These are phyloP conservation scores for Dermatemys mawii DNA, from an alignment of 2,113 vertebrate species.

Conservation along the genomic window DNA sequence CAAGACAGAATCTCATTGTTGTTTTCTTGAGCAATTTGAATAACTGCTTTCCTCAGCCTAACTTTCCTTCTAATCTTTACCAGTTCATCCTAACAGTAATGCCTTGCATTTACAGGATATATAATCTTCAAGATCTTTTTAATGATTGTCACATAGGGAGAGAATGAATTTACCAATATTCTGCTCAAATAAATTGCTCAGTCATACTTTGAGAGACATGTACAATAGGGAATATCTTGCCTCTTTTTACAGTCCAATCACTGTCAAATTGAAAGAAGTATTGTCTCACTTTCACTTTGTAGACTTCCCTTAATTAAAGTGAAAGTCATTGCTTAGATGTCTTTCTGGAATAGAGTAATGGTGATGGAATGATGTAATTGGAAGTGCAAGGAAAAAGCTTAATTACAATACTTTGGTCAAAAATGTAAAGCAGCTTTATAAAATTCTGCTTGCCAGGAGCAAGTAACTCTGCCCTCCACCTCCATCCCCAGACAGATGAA, in stretches of 20 bases:
- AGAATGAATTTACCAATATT: background rate
- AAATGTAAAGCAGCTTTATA: background rate
- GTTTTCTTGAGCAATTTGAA: background rate
- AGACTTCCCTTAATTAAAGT: background rate
- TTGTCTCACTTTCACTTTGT: background rate
- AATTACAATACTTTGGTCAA: background rate
- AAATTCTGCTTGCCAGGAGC: background rate
- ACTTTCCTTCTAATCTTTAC: background rate
- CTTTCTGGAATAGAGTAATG: background rate
- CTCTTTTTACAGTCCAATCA: background rate
- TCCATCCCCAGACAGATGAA: no score
- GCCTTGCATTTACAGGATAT: background rate
- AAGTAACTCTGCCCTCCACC: background rate
- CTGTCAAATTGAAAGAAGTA: background rate
- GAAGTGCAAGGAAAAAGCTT: background rate
- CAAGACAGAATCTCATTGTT: background rate
- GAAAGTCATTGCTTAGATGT: background rate
- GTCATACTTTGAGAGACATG: background rate
- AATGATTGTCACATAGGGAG: background rate
- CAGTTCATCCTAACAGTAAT: background rate
- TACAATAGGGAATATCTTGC: background rate
- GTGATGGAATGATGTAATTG: background rate
- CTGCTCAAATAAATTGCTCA: background rate
- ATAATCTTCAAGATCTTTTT: background rate
- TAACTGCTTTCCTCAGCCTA: background rate